phyloP scores from a whole-genome alignment of 2,888 invertebrate species.

The Tridacna crocea region DNA sequence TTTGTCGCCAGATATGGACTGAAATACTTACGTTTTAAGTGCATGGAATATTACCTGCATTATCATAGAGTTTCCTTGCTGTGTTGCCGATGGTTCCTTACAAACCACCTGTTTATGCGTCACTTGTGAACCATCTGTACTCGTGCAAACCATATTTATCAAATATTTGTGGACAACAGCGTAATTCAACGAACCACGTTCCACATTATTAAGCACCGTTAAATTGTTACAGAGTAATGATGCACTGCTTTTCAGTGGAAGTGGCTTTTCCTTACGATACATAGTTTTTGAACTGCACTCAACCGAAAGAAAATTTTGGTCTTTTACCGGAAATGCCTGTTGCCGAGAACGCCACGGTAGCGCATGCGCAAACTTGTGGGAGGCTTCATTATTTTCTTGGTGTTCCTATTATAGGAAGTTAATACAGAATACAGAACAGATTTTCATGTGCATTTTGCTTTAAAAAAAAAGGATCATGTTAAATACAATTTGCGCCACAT shows the following conservation, averaged over 20 bases:
- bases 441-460: too few species aligned
- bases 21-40: too few species aligned
- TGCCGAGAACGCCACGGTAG: slow-evolving; percentile 72
- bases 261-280: slow-evolving; percentile 78
- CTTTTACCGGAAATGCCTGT: slow-evolving; percentile 57
- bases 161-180: slow-evolving; percentile 81
- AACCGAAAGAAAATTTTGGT: background rate
- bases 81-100: slow-evolving; percentile 81
- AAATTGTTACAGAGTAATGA: slow-evolving; percentile 81
- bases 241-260: slow-evolving; percentile 79
- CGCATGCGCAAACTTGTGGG: slow-evolving; percentile 27
- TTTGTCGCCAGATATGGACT: too few species aligned
- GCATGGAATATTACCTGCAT: slow-evolving; percentile 75
- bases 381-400: background rate
- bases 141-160: slow-evolving; percentile 79
- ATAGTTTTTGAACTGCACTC: slow-evolving; percentile 49
- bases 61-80: slow-evolving; percentile 77
- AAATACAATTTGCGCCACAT: too few species aligned
- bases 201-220: slow-evolving; percentile 73
- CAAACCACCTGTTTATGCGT: slow-evolving; percentile 80
- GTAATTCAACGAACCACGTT: slow-evolving; percentile 78
- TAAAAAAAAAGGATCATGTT: too few species aligned
- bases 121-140: slow-evolving; percentile 78
- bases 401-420: too few species aligned
- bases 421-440: too few species aligned